phyloP scores from a whole-genome alignment of 2,113 vertebrate genomes.

The Neomonachus schauinslandi region DNA sequence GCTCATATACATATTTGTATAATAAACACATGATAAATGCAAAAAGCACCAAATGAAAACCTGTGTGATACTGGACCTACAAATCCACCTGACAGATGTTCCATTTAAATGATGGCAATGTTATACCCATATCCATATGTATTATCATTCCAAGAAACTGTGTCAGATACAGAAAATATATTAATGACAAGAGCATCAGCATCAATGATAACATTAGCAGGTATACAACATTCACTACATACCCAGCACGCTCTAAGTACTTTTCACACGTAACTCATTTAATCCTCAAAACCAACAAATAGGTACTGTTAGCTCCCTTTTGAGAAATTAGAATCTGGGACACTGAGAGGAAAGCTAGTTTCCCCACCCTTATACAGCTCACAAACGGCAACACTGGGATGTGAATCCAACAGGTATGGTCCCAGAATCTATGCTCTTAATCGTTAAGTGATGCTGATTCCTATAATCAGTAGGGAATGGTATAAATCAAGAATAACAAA shows the following conservation, averaged over 20 bases:
- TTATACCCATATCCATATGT: not conserved
- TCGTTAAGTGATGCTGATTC: not conserved
- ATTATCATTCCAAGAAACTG: not conserved
- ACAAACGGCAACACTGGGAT: not conserved
- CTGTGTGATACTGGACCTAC: not conserved
- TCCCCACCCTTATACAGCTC: not conserved
- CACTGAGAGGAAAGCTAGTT: not conserved
- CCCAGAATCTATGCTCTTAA: not conserved
- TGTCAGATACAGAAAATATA: not conserved
- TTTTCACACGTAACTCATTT: not conserved
- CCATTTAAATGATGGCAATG: conserved; percentile 13
- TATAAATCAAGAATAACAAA: not conserved
- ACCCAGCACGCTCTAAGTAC: not conserved
- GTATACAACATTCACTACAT: not conserved
- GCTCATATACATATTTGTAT: not conserved
- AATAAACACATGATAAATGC: not conserved
- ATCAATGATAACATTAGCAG: not conserved
- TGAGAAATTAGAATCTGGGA: not conserved
- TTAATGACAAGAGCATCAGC: not conserved
- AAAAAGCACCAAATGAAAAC: conserved; percentile 6
- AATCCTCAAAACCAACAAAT: not conserved
- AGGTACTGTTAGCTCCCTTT: not conserved
- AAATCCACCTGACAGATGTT: not conserved
- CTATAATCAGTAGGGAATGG: not conserved
- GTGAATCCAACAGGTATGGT: not conserved